Evolutionary conservation across 2,888 invertebrate genomes (phyloP), one percentile per base, ranked within the genome.

Genomic region (Abrostola tripartita): DNA sequence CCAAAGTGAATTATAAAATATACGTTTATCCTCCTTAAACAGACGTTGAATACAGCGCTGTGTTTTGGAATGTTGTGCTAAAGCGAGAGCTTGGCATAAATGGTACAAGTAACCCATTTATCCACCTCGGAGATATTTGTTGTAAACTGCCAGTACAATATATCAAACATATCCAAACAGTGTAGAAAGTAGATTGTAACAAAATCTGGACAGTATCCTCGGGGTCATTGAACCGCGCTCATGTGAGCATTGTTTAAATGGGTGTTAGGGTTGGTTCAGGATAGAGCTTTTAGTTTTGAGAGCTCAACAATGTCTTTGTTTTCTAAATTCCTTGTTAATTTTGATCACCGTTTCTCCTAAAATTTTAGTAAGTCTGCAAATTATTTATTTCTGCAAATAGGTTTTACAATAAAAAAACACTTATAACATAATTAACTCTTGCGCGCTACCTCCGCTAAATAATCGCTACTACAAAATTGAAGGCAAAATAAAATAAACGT

Each of bases 221-320:
- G 54, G 70, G 88, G 88, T 89, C 86, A 78, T 81, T 74, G 87
- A 82, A 83, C 91, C 72, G 12, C 72, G 12, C 42, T 44, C 67
- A 52, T 56, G 57, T 61, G 65, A 65, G 61, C 69, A 78, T 75
- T 83, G 82, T 87, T 85, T 86, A 82, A 86, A 83, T 85, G 83
- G 14, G 47, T 47, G 52, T 51, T 61, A 65, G 68, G 64, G 64
- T 9, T 47, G 14, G 44, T 47, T 47, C 44, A 9, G 44, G 24
- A 47, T 14, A 7, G 8, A 14, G 4, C 6, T 7, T 7, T 14
- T 14, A 47, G 24, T 6, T n/a, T 14, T 24, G 8, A 14, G 24
- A 47, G 7, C 12, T 44, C 7, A 7, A 14, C 14, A 7, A 1
- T 42, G 24, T 24, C 24, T 24, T n/a, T n/a, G n/a, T n/a, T n/a